A percentile compares a stretch with the other conserved stretches of the same genome.
These are phyloP conservation scores for Puntigrus tetrazona DNA, from an alignment of 2,113 vertebrate genomes.

Conservation along the genomic window DNA sequence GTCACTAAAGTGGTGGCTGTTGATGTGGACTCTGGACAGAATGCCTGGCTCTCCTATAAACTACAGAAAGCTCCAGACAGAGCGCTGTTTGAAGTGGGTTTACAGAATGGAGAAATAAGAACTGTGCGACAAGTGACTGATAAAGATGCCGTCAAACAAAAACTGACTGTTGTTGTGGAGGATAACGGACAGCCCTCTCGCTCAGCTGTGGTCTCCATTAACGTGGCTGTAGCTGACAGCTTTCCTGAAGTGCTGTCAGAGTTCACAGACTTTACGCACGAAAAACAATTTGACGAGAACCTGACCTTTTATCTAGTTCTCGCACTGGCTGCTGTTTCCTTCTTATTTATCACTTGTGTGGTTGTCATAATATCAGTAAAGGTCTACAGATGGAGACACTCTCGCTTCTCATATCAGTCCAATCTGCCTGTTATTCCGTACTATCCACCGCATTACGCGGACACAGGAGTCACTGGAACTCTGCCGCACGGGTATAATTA, in stretches of 20 bases:
- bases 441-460: conserved; percentile 52
- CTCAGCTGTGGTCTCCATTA: conserved; percentile 22
- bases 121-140: conserved; percentile 28
- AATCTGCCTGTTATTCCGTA: conserved; percentile 50
- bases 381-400: conserved; percentile 52
- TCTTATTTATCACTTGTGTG: conserved; percentile 39
- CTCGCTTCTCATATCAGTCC: conserved; percentile 33
- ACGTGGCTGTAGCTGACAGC: conserved; percentile 16
- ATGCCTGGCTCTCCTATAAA: too few species aligned
- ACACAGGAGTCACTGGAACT: conserved; percentile 39
- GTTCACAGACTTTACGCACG: conserved; percentile 9
- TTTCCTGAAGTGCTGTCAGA: conserved; percentile 16
- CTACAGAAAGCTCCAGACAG: too few species aligned
- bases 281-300: neutral
- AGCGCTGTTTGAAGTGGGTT: conserved; percentile 23
- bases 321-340: neutral
- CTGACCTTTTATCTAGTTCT: neutral
- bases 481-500: conserved; percentile 40
- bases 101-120: conserved; percentile 27
- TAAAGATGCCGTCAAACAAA: conserved; percentile 16
- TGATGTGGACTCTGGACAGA: too few species aligned
- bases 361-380: conserved; percentile 51
- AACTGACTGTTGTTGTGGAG: conserved; percentile 26
- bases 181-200: conserved; percentile 28
- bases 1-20: too few species aligned